Conservation (phyloP, 2,113 vertebrate species). For the Pristiophorus japonicus region DNA sequence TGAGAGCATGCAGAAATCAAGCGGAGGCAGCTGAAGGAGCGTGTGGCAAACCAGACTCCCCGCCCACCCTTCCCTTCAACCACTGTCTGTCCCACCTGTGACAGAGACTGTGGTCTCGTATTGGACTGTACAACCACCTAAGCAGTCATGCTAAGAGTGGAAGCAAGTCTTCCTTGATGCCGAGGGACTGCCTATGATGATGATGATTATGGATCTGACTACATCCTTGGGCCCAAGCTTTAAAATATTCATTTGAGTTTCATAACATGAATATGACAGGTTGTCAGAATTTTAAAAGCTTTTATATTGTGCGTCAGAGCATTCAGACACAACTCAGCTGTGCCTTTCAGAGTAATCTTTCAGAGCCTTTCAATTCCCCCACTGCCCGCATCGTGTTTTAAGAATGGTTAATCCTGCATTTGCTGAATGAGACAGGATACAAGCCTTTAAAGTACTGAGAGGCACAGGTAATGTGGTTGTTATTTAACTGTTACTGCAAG, state of each 20-base stretch:
- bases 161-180: too few species aligned
- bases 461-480: background rate
- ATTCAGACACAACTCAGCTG: background rate
- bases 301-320: background rate
- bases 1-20: too few species aligned
- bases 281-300: background rate
- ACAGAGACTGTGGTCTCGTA: too few species aligned
- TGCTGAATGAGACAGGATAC: background rate
- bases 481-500: background rate
- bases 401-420: background rate
- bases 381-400: background rate
- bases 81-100: too few species aligned
- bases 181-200: too few species aligned
- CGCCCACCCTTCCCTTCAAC: too few species aligned
- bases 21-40: too few species aligned
- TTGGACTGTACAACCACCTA: too few species aligned
- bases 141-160: too few species aligned
- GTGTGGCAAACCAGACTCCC: too few species aligned
- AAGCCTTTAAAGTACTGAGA: background rate
- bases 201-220: background rate
- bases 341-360: background rate
- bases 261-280: background rate
- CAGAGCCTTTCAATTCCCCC: background rate
- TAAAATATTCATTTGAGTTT: background rate
- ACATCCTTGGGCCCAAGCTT: background rate